Percentiles rank a stretch among this genome's conserved stretches.
Conservation (phyloP, 2,797 vertebrate genomes). For the Falco novaeseelandiae region DNA sequence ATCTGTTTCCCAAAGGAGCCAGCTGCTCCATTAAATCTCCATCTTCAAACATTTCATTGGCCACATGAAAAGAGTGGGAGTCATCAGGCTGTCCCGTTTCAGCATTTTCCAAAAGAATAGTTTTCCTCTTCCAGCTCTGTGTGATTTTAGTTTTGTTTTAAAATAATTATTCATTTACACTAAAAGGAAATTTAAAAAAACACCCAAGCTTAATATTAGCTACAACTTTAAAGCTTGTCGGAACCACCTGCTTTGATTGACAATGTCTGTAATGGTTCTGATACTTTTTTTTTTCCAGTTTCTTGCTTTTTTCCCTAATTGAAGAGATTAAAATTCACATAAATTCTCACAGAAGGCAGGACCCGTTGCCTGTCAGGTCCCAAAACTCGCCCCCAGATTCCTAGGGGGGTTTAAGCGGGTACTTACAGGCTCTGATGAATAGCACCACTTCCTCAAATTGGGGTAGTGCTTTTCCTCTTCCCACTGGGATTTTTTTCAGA, state of each 20-base stretch:
- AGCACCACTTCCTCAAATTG: rapidly evolving
- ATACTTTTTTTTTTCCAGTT: neutral
- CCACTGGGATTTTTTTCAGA: neutral
- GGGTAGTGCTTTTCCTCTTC: neutral
- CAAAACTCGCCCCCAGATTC: neutral
- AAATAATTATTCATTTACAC: slow-evolving; percentile 45
- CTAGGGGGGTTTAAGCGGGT: rapidly evolving
- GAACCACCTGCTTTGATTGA: neutral
- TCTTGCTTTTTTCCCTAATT: neutral
- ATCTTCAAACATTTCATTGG: neutral
- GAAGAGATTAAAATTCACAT: neutral
- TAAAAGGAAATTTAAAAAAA: slow-evolving; percentile 41
- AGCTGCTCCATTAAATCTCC: neutral
- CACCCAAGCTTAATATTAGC: neutral
- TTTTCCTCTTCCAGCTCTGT: neutral
- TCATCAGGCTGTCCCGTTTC: neutral
- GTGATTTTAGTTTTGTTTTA: neutral
- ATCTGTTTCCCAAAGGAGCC: neutral
- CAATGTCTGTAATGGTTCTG: neutral
- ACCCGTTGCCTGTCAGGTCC: neutral
- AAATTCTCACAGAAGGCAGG: neutral
- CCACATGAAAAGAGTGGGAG: neutral
- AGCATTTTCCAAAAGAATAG: neutral
- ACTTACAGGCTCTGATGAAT: neutral
- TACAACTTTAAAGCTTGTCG: neutral